Percentiles rank a stretch among this genome's conserved stretches.
These are phyloP conservation scores for Pseudochaenichthys georgianus DNA, from an alignment of 2,797 vertebrate species.

Conservation along the genomic window DNA sequence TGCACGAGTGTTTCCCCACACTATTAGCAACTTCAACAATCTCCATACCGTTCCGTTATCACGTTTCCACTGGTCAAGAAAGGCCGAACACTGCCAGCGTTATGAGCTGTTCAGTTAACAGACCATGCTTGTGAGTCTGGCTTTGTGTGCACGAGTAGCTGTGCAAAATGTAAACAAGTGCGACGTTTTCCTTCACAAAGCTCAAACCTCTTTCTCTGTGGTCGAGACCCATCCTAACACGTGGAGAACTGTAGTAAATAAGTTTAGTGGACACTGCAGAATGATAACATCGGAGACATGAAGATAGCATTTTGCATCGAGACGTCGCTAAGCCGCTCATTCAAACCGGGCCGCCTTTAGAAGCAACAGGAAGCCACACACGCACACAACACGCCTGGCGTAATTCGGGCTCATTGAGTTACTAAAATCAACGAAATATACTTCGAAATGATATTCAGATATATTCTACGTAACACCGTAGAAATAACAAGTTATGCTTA, in stretches of 20 bases:
- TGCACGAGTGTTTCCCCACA: neutral
- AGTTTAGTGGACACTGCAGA: neutral
- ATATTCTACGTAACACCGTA: neutral
- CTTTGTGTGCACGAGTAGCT: neutral
- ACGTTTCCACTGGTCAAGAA: neutral
- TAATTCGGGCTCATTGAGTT: neutral
- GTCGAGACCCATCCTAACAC: rapidly evolving
- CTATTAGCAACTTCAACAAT: constrained; percentile 30
- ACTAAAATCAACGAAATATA: neutral
- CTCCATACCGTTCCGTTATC: neutral
- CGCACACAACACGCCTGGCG: neutral
- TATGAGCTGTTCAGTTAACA: neutral
- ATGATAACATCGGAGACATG: neutral
- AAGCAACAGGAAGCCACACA: constrained; percentile 93
- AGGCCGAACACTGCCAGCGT: constrained; percentile 18
- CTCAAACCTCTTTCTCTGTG: rapidly evolving
- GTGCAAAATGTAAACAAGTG: constrained; percentile 36
- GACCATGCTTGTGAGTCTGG: neutral
- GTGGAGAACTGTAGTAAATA: too few species aligned
- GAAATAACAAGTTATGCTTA: neutral
- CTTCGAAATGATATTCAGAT: neutral
- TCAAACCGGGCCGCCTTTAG: constrained; percentile 83
- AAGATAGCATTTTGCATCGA: constrained; percentile 4
- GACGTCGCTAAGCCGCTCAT: constrained; percentile 56
- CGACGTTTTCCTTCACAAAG: neutral